Conservation (phyloP, 37 sponge, comb jelly and placozoan species). For the Oopsacas minuta region DNA sequence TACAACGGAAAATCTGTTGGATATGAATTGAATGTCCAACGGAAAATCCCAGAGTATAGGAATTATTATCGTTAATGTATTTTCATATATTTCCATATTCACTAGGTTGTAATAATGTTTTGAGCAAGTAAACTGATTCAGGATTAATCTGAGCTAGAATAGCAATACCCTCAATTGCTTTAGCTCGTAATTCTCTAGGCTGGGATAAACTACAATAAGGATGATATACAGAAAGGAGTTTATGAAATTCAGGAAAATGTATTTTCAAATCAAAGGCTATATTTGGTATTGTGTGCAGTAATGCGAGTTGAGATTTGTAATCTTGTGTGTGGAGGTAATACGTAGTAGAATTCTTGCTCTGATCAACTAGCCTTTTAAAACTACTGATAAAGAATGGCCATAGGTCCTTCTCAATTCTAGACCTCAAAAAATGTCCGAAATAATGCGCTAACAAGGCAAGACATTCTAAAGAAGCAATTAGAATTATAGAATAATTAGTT, state of each 20-base stretch:
- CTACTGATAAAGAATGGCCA: background rate
- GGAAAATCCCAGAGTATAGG: too few relatives aligned
- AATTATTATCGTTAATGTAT: background rate
- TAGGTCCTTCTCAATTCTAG: background rate
- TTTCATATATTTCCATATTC: background rate
- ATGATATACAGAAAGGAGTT: background rate
- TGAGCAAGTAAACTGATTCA: background rate
- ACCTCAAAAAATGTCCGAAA: background rate
- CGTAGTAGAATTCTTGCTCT: background rate
- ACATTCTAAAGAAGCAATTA: background rate
- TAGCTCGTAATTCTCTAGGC: background rate
- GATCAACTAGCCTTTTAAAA: background rate
- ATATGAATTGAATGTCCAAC: too few relatives aligned
- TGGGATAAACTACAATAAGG: background rate
- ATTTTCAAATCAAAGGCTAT: background rate
- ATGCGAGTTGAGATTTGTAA: background rate
- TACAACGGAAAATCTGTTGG: too few relatives aligned
- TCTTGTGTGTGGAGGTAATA: background rate
- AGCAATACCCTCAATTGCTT: background rate
- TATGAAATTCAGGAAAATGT: background rate
- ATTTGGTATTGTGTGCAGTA: background rate
- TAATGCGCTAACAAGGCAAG: background rate
- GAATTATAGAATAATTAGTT: background rate
- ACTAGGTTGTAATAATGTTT: background rate
- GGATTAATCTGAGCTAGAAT: background rate